Conservation (phyloP, 2,797 vertebrate genomes). For the Phoebastria nigripes region DNA sequence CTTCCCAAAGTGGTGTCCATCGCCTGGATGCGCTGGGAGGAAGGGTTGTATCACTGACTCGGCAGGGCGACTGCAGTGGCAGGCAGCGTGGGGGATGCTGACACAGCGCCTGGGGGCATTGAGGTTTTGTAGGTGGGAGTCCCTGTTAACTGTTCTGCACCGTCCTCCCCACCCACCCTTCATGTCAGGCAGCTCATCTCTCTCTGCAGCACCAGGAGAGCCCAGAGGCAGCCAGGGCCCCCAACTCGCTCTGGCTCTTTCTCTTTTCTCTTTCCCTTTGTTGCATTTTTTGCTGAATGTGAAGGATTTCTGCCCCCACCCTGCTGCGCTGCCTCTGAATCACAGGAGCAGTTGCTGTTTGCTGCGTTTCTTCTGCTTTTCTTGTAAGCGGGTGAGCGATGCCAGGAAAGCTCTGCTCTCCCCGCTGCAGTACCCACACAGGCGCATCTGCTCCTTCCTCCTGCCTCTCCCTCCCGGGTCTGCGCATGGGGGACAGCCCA, state of each 20-base stretch:
- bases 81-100: not conserved
- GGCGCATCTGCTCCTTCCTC: not conserved
- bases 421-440: rapidly evolving
- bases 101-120: not conserved
- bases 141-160: not conserved
- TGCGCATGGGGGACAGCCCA: not conserved
- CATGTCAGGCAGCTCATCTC: rapidly evolving
- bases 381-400: not conserved
- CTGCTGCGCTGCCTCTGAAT: not conserved
- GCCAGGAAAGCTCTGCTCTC: not conserved
- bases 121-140: not conserved
- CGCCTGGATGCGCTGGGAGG: rapidly evolving
- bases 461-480: not conserved
- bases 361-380: not conserved
- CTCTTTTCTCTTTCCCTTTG: not conserved
- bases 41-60: not conserved
- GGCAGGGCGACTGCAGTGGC: not conserved
- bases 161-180: not conserved
- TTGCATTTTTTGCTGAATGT: not conserved
- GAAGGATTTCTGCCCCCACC: not conserved
- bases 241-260: not conserved
- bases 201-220: not conserved
- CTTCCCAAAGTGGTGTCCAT: not conserved
- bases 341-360: not conserved
- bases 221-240: not conserved